Percentiles rank a stretch among this genome's conserved stretches.
Evolutionary conservation across 2,888 invertebrate genomes (phyloP).

Genomic region (Branchipolynoe longqiensis): DNA sequence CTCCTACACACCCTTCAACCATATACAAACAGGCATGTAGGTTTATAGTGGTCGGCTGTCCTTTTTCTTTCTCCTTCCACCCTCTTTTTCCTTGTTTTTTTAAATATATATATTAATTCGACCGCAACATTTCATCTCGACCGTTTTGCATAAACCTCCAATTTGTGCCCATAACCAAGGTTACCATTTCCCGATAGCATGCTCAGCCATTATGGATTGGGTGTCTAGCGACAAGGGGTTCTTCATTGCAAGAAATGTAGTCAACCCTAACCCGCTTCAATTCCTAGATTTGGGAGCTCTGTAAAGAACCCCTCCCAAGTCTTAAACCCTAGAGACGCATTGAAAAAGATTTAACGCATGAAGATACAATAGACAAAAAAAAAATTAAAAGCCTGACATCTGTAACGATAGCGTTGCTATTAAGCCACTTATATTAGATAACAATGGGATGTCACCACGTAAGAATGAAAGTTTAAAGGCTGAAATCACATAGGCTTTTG

Average conservation of each 20-base stretch:
- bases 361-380: not conserved
- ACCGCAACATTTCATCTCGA: not conserved
- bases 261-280: not conserved
- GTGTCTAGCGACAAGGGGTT: not conserved
- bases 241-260: not conserved
- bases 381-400: not conserved
- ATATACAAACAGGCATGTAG: not conserved
- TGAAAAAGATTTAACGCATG: conserved; percentile 11
- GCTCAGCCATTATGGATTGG: conserved; percentile 9
- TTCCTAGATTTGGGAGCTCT: not conserved
- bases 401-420: conserved; percentile 1
- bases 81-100: too few species aligned
- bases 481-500: conserved; percentile 43
- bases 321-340: conserved; percentile 19
- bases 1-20: not conserved
- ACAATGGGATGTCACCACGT: conserved; percentile 25
- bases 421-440: conserved; percentile 35
- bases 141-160: conserved; percentile 7
- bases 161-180: conserved; percentile 14
- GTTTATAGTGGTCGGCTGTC: conserved; percentile 1
- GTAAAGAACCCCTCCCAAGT: not conserved
- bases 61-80: not conserved
- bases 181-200: not conserved
- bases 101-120: too few species aligned
- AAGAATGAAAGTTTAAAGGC: conserved; percentile 46